phyloP scores from a whole-genome alignment of 1,140 invertebrate genomes.

The Oryctes rhinoceros region DNA sequence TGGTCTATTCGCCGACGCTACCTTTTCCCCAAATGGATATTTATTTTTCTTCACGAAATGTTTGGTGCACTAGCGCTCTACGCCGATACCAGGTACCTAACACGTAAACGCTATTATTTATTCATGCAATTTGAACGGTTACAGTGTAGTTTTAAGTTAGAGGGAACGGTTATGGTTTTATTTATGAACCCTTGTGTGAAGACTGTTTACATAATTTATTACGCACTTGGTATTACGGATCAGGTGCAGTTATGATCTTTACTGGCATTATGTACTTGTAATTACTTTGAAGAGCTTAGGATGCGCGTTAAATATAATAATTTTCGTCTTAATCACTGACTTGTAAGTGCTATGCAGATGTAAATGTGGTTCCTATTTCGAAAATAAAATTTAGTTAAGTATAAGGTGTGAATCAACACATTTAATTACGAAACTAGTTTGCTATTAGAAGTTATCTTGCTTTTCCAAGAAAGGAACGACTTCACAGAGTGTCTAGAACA shows the following conservation, averaged over 20 bases:
- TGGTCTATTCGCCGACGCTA: not conserved
- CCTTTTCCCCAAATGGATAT: not conserved
- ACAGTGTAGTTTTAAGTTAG: conserved; percentile 20
- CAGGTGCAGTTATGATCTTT: conserved; percentile 27
- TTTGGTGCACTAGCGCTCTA: not conserved
- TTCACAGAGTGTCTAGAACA: too few relatives aligned
- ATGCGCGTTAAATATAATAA: not conserved
- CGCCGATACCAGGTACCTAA: not conserved
- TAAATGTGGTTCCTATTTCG: too few relatives aligned
- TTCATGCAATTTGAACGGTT: conserved; percentile 31
- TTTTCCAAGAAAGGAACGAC: too few relatives aligned
- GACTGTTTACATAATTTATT: conserved; percentile 26
- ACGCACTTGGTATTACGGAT: not conserved
- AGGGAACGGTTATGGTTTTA: conserved; percentile 16
- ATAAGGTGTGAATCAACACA: too few relatives aligned
- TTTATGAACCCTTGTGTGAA: conserved; percentile 29
- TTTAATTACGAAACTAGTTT: too few relatives aligned
- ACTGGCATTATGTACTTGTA: not conserved
- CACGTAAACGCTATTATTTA: conserved; percentile 16
- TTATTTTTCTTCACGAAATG: not conserved
- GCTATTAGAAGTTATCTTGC: too few relatives aligned
- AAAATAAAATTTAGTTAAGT: too few relatives aligned
- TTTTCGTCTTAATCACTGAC: not conserved
- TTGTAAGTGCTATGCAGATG: not conserved
- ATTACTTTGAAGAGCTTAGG: not conserved